phyloP scores from a whole-genome alignment of 2,888 invertebrate species.

The Linhomoeus sp. region DNA sequence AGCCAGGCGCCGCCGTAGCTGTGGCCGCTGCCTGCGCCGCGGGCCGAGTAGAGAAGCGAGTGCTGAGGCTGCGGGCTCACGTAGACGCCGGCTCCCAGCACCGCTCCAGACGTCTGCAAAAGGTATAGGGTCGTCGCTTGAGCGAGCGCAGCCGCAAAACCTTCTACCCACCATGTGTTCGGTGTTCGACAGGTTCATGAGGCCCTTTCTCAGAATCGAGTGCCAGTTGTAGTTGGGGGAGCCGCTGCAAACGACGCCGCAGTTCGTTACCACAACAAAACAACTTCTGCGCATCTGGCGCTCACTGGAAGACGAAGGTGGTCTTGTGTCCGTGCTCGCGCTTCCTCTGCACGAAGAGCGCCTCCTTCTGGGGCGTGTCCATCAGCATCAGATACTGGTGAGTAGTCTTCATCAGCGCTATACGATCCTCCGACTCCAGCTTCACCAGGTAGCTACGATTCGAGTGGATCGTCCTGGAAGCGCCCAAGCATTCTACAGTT shows the following conservation, averaged over 20 bases:
- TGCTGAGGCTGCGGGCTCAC: background rate
- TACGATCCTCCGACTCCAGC: too few relatives aligned
- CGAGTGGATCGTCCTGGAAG: too few relatives aligned
- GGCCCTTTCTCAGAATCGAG: background rate
- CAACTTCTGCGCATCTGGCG: too few relatives aligned
- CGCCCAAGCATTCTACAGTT: too few relatives aligned
- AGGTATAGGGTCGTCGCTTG: background rate
- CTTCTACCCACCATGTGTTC: background rate
- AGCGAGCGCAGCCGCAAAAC: too few relatives aligned
- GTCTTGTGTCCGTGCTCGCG: background rate
- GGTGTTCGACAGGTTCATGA: background rate
- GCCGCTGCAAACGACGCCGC: background rate
- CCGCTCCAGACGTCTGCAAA: background rate
- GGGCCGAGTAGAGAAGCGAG: too few relatives aligned
- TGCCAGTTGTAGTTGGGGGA: background rate
- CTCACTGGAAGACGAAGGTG: background rate
- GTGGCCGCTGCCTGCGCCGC: too few relatives aligned
- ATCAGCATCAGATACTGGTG: background rate
- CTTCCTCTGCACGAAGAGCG: background rate
- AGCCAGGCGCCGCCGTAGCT: background rate
- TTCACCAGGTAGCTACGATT: too few relatives aligned
- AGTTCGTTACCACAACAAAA: too few relatives aligned
- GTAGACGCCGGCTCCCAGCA: background rate
- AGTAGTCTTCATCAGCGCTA: background rate
- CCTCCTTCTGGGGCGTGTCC: background rate